Evolutionary conservation across 2,888 invertebrate species (phyloP), one percentile per base, ranked within the genome.

Genomic region (Drosophila nr. medialis): DNA sequence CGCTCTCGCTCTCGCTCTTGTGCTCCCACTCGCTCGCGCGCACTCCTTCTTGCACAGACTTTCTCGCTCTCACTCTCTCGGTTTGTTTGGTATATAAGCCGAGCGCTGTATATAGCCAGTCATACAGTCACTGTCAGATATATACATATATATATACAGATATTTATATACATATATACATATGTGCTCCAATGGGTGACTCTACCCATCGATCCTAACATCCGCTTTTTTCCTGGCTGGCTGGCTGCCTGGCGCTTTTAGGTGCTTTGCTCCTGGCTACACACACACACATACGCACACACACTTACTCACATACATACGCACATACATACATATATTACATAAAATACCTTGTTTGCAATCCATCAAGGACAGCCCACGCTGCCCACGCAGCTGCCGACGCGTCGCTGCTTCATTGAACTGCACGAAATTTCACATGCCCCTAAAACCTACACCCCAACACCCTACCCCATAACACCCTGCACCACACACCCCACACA

Each of bases 331-430:
- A 27, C 55, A 38, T 38, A 55, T 67, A 89, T 89, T 90, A 90
- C 73, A 91, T 79, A 83, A 89, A 89, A 84, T 87, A 90, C 86
- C 91, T 91, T 80, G n/a, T 68, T 81, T 74, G 80, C 83, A 88
- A 91, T 91, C 89, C 91, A 91, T 90, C 90, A 91, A 86, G 82
- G 90, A 63, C 77, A 82, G 67, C 68, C 65, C 56, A 59, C 66
- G 40, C 48, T 38, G 36, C 36, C 55, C 36, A 55, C 36, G 54
- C 54, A 36, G 64, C 51, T 8, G n/a, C 29, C 24, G 21, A n/a
- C 60, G 13, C 30, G 29, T 32, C 53, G 42, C 40, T 30, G 45
- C 48, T 55, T 65, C 64, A 69, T 72, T 62, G 72, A 77, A 77
- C 78, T 81, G 81, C 81, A 72, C 60, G 4, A 55, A 71, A 53